Base-by-base conservation (phyloP, 1,140 invertebrate genomes). In the Maniola jurtina region DNA sequence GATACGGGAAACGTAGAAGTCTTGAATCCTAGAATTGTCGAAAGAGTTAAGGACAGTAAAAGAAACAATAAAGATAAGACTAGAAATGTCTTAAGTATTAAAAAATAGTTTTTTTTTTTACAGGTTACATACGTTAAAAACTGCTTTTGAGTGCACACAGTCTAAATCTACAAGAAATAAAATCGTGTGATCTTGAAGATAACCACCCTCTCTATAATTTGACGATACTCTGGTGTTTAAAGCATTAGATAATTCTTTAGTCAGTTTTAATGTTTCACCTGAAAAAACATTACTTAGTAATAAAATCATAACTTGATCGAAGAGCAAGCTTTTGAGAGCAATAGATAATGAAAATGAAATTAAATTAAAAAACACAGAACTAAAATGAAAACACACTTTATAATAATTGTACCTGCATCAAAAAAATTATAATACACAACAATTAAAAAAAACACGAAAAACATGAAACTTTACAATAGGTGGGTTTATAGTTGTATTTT, bases 91-190 rank as follows among this genome's bases (percentile, higher is more conserved):
- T 47, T 48, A 48, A 14, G 13, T 48, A 48, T 48, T 13, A 48
- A 48, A 15, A 48, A 13, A 47, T 5, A 13, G n/a, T 14, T 11
- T 47, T n/a, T n/a, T n/a, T n/a, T 10, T 9, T 45, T 6, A 15
- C 13, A 35, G 47, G 2, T 15, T 64, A 55, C 75, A 72, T 76
- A 86, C 83, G 35, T 80, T 76, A 33, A 71, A 61, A 9, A 68
- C 16, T n/a, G 68, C 35, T 25, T 71, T 64, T 55, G 72, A 60
- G 13, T 56, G 35, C 13, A 71, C 55, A 59, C 84, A 86, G 15
- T 77, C 70, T 45, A 87, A 67, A 67, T 87, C 80, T 9, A 65
- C 59, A 0, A 84, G 64, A 47, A 79, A 80, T 16, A 85, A 6
- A 0, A 79, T 61, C 10, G 60, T 57, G 42, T 79, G 77, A 10